Conservation (phyloP, 2,113 vertebrate genomes). For the Fukomys damarensis region DNA sequence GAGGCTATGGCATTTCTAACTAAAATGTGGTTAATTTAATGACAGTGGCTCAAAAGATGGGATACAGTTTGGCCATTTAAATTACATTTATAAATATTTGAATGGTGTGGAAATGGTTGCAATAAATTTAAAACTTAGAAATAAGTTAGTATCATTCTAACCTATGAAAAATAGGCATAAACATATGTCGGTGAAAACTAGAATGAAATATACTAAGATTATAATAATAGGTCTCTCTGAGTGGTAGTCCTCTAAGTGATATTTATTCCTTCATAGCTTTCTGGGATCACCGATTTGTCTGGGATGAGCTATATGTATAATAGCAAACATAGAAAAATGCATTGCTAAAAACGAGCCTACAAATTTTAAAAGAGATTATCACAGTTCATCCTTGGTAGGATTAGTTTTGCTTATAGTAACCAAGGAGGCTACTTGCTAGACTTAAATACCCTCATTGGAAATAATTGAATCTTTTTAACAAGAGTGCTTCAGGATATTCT, state of each 20-base stretch:
- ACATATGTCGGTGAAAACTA: not conserved
- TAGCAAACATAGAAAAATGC: not conserved
- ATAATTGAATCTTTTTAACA: constrained; percentile 84
- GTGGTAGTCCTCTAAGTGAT: not conserved
- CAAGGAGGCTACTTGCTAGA: constrained; percentile 27
- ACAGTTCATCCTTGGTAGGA: constrained; percentile 67
- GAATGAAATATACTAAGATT: not conserved
- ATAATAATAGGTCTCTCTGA: not conserved
- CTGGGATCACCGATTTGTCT: not conserved
- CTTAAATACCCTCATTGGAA: constrained; percentile 74
- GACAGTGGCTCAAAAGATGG: not conserved
- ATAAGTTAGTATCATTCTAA: not conserved
- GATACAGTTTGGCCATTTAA: not conserved
- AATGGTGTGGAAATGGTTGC: not conserved
- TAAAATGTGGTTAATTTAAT: not conserved
- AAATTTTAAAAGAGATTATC: constrained; percentile 67
- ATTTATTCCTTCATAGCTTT: not conserved
- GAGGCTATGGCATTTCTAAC: not conserved
- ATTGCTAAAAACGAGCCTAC: constrained; percentile 10
- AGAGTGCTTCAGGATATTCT: constrained; percentile 58
- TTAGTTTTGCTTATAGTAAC: constrained; percentile 81
- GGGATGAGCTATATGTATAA: not conserved
- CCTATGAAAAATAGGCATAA: not conserved
- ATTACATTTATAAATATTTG: not conserved
- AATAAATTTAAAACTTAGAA: not conserved